Evolutionary conservation across 2,888 invertebrate species (phyloP), one percentile per base, ranked within the genome.

Genomic region (Phorcus lineatus): DNA sequence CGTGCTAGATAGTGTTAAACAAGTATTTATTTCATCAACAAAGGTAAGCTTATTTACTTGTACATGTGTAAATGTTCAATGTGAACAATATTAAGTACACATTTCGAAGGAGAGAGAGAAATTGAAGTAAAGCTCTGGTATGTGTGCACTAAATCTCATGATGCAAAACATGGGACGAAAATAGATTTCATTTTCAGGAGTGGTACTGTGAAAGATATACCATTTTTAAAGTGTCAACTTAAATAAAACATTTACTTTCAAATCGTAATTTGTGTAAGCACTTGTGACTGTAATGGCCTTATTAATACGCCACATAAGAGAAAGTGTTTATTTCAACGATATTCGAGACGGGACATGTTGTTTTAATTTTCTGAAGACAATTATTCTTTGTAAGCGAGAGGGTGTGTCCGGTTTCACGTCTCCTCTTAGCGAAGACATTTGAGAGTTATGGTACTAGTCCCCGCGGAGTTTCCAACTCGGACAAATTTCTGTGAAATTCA

Each of bases 401-500:
- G 11, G 19, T 17, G 70, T 9, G 40, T 70, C 16, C 36, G 36
- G 19, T 70, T 70, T 36, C 70, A 70, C 36, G 70, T 17, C 47
- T 28, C 28, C 17, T 36, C 28, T 31, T 16, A 36, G 70, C 31
- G 31, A 31, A 31, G 70, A 70, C 70, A 70, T 70, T 70, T 36
- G 70, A 70, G 70, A 70, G 40, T 70, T 31, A 70, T 36, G 40
- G 36, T 36, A 36, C 40, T 16, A 36, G 19, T 36, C 36, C 70
- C 19, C 70, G 36, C 13, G 57, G 57, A 19, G 57, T 9, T 57
- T 16, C 70, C 36, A 70, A 70, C 36, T 24, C n/a, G 70, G 31
- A 70, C 70, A 70, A 70, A 70, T 70, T 70, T 70, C 70, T 36
- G 36, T 70, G 70, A 70, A 70, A 70, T 70, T 70, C 36, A 70